phyloP scores from a whole-genome alignment of 2,797 vertebrate genomes.

The Melopsittacus undulatus region DNA sequence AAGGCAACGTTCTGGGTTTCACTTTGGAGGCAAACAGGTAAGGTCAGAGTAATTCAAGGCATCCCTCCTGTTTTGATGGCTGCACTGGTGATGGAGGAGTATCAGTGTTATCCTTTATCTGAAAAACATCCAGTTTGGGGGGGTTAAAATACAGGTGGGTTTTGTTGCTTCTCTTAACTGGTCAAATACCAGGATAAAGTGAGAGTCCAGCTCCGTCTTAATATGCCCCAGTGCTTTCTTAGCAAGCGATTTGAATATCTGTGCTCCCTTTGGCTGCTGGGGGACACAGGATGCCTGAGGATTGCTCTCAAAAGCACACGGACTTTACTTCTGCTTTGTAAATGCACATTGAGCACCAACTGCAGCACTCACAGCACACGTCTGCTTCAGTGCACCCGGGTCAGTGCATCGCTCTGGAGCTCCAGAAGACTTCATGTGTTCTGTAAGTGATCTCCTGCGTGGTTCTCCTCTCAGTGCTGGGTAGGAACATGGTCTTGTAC shows the following conservation, averaged over 20 bases:
- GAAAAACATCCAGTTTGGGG: background rate
- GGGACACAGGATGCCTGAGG: background rate
- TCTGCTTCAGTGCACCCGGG: background rate
- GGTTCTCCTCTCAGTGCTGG: background rate
- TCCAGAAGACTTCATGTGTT: background rate
- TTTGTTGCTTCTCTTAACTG: background rate
- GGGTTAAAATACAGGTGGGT: background rate
- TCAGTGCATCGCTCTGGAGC: background rate
- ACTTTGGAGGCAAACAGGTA: background rate
- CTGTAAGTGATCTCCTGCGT: constrained; percentile 26
- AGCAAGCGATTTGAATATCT: constrained; percentile 36
- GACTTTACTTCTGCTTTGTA: constrained; percentile 56
- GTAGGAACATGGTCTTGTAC: background rate
- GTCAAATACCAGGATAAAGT: background rate
- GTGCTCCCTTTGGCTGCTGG: background rate
- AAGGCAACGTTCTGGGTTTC: background rate
- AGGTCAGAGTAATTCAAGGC: background rate
- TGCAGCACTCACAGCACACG: background rate
- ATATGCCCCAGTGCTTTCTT: background rate
- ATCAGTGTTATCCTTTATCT: too few relatives aligned
- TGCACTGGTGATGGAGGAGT: background rate
- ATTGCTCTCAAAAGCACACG: background rate
- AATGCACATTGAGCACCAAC: background rate
- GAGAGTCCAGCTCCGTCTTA: background rate
- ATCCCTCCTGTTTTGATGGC: background rate